Evolutionary conservation across 2,797 vertebrate genomes (phyloP), one percentile per base, ranked within the genome.

Genomic region (Peromyscus nudipes): DNA sequence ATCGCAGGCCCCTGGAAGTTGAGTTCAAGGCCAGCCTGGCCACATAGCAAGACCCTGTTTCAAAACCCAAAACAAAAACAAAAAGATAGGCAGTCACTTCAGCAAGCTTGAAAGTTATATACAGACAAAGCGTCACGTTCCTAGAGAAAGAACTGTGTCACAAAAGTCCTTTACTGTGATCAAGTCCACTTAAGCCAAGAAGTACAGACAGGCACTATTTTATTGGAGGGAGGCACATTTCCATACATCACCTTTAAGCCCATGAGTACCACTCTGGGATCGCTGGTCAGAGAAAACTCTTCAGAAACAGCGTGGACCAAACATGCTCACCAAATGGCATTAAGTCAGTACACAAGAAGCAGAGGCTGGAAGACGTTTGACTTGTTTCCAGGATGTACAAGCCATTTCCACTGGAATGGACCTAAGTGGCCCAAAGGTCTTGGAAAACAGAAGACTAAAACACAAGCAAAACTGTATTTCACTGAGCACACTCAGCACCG

Each of bases 171-270:
- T 57, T 69, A 69, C 79, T 76, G 40, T 67, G 37, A 94, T 85
- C 34, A 94, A 89, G 77, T 80, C 77, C 88, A 89, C 52, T 65
- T 82, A 60, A 94, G 25, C 29, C 84, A 89, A 93, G 75, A 95
- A 87, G 13, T 88, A 73, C 8, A 88, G 49, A 60, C 27, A 76
- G 13, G 84, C 46, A 77, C n/a, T 67, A 37, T 73, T 82, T 65
- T 92, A 90, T 49, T 76, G 49, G 60, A 29, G 17, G 9, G 87
- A 60, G 16, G 6, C 8, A 49, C 43, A 80, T 79, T 92, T 79
- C 62, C 29, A 43, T 8, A 64, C 1, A 86, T 27, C 46, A 81
- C 60, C 76, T 92, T 94, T 46, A 88, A 87, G 75, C 13, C 46
- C 13, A 64, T 19, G n/a, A 89, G 52, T 46, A 2, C 55, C 55